Percentiles rank a stretch among this genome's conserved stretches.
phyloP scores from a whole-genome alignment of 2,113 vertebrate genomes.

The Pluvialis apricaria region DNA sequence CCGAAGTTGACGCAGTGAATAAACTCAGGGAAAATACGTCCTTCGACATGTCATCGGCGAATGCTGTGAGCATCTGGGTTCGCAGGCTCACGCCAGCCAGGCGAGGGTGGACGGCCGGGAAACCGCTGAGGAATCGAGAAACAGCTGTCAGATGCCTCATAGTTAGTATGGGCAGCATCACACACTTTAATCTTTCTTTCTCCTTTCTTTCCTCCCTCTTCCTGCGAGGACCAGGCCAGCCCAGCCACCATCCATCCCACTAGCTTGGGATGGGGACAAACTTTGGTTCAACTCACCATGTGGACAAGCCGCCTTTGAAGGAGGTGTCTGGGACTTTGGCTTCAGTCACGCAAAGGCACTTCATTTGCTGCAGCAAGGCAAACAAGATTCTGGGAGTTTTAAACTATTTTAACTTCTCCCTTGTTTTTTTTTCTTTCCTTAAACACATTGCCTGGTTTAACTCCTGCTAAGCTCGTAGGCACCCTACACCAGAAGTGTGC shows the following conservation, averaged over 20 bases:
- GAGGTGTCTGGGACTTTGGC: neutral
- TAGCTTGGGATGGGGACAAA: neutral
- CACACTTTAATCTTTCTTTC: neutral
- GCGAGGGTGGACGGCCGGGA: neutral
- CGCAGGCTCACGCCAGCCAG: neutral
- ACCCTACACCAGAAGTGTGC: neutral
- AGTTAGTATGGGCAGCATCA: neutral
- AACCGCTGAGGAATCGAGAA: rapidly evolving
- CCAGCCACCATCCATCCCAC: neutral
- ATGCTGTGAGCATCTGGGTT: neutral
- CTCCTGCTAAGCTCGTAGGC: neutral
- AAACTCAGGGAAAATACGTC: neutral
- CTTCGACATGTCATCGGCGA: rapidly evolving
- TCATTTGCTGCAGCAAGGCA: neutral
- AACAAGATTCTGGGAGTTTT: neutral
- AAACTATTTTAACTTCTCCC: neutral
- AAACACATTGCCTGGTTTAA: neutral
- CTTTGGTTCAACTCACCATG: neutral
- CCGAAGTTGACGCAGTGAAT: neutral
- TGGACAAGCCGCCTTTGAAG: neutral
- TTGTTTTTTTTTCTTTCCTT: neutral
- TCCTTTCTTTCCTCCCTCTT: neutral
- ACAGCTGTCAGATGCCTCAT: neutral
- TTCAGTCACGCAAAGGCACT: neutral
- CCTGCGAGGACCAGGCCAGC: neutral